phyloP scores from a whole-genome alignment of 2,113 vertebrate genomes.

The zebrafish (Danio rerio) region DNA sequence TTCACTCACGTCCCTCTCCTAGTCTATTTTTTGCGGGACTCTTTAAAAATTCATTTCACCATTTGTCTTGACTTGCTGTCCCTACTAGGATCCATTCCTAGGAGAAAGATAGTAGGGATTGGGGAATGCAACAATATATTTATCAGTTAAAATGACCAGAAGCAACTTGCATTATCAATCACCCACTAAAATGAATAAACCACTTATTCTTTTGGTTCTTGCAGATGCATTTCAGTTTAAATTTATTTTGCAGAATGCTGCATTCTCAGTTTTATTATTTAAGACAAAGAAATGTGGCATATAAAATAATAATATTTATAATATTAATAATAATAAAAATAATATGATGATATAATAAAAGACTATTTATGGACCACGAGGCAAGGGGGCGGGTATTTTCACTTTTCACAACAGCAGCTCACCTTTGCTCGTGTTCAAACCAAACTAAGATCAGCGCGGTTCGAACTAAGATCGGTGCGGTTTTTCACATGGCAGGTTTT shows the following conservation, averaged over 20 bases:
- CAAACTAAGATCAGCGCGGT: too few relatives aligned
- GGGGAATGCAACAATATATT: not conserved
- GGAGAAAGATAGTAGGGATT: not conserved
- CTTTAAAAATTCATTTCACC: conserved; percentile 20
- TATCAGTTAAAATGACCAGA: not conserved
- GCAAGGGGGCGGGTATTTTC: too few relatives aligned
- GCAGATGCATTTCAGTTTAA: not conserved
- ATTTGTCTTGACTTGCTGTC: not conserved
- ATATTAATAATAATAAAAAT: too few relatives aligned
- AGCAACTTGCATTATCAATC: not conserved
- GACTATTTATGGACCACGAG: too few relatives aligned
- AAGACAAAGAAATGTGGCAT: too few relatives aligned
- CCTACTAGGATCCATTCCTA: not conserved
- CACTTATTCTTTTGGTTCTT: not conserved
- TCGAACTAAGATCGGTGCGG: too few relatives aligned
- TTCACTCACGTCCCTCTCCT: conserved; percentile 2
- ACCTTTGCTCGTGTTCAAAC: too few relatives aligned
- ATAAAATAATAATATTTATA: too few relatives aligned
- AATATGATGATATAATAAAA: too few relatives aligned
- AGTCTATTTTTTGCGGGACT: conserved; percentile 7
- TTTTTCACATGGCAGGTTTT: too few relatives aligned
- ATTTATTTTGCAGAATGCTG: not conserved
- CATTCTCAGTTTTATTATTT: not conserved
- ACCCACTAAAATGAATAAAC: not conserved
- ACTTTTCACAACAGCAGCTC: not conserved